phyloP scores from a whole-genome alignment of 2,888 invertebrate species.

The Argynnis bischoffii region DNA sequence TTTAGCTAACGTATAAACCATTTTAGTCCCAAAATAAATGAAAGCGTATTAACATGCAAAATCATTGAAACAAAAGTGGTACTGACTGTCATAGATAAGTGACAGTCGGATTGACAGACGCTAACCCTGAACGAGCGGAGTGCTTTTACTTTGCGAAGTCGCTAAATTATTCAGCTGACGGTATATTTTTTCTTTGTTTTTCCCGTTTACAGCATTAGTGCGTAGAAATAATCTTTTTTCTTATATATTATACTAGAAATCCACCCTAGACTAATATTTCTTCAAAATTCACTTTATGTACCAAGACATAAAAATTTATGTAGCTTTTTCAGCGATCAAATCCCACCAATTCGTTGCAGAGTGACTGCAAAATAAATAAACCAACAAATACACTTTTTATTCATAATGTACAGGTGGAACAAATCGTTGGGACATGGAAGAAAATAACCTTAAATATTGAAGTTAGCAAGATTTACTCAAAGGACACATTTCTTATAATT shows the following conservation, averaged over 20 bases:
- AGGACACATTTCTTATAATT: too few species aligned
- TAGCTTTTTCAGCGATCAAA: too few species aligned
- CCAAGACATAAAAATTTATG: too few species aligned
- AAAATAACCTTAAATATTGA: too few species aligned
- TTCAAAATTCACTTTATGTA: too few species aligned
- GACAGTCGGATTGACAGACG: conserved; percentile 68
- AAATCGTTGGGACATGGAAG: too few species aligned
- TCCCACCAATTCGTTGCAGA: too few species aligned
- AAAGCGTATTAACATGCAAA: conserved; percentile 23
- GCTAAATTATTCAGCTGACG: conserved; percentile 63
- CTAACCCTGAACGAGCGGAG: conserved; percentile 51
- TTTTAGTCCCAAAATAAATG: background rate
- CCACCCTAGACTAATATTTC: background rate
- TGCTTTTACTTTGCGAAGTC: conserved; percentile 68
- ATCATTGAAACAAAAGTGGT: conserved; percentile 39
- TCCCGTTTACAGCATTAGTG: background rate
- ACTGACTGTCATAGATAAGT: conserved; percentile 65
- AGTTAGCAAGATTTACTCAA: too few species aligned
- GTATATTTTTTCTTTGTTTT: conserved; percentile 46
- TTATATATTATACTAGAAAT: background rate
- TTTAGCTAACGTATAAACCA: background rate
- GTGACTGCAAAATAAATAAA: too few species aligned
- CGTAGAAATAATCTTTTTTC: conserved; percentile 41
- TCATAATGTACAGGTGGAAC: too few species aligned
- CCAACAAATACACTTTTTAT: too few species aligned